Conservation (phyloP, 2,888 invertebrate genomes). For the Eupithecia vulgata region DNA sequence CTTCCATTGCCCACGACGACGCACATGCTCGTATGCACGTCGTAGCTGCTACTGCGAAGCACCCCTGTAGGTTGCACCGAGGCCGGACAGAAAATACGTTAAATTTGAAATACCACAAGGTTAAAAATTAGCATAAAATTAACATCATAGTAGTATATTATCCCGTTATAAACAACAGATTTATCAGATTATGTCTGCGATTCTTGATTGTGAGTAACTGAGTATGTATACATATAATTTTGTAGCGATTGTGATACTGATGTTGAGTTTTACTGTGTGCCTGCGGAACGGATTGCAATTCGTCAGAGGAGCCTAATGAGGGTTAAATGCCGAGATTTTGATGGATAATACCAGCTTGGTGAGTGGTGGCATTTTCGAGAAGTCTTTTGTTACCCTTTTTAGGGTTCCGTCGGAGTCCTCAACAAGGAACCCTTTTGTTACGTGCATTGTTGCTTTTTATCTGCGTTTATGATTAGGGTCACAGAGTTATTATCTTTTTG, state of each 20-base stretch:
- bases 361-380: conserved; percentile 34
- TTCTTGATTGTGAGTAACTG: background rate
- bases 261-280: conserved; percentile 17
- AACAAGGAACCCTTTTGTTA: background rate
- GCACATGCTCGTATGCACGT: too few relatives aligned
- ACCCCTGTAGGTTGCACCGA: too few relatives aligned
- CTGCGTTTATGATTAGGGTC: background rate
- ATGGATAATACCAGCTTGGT: conserved; percentile 48
- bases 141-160: background rate
- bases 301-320: conserved; percentile 49
- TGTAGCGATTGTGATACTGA: background rate
- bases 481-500: background rate
- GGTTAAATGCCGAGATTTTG: conserved; percentile 52
- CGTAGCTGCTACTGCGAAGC: too few relatives aligned
- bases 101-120: background rate
- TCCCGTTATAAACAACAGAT: background rate
- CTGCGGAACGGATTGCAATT: conserved; percentile 50
- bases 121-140: too few relatives aligned
- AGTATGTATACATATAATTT: background rate
- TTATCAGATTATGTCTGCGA: background rate
- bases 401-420: background rate
- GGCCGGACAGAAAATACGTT: too few relatives aligned
- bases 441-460: background rate
- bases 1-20: too few relatives aligned
- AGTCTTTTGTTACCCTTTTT: conserved; percentile 7